Evolutionary conservation across 2,888 invertebrate genomes (phyloP).

Genomic region (Scaeva pyrastri): DNA sequence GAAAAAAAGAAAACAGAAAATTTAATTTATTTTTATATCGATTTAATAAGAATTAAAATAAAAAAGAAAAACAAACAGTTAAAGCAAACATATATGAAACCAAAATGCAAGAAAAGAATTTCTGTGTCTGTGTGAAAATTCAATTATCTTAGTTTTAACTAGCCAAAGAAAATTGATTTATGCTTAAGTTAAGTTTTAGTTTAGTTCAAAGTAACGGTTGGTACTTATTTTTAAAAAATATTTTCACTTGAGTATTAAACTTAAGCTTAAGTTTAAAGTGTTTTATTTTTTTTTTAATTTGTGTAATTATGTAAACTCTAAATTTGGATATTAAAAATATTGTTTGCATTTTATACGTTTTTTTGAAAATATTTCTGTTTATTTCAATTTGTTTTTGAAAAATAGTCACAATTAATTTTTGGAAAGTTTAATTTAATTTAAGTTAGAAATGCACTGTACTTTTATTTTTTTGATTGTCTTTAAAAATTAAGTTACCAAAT

Average conservation of each 20-base stretch:
- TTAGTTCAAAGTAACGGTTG: slow-evolving; percentile 5
- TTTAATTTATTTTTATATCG: slow-evolving; percentile 75
- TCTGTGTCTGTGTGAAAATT: slow-evolving; percentile 15
- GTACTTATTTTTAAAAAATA: slow-evolving; percentile 42
- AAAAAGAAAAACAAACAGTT: slow-evolving; percentile 25
- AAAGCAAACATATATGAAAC: slow-evolving; percentile 35
- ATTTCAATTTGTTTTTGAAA: background rate
- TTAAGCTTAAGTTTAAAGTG: background rate
- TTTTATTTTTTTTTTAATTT: background rate
- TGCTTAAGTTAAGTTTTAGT: background rate
- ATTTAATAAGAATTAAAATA: slow-evolving; percentile 64
- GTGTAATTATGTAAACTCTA: background rate
- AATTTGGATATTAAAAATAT: background rate
- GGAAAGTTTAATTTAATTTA: background rate
- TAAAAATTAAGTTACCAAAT: too few species aligned
- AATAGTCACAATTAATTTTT: background rate
- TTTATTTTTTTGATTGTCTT: slow-evolving; percentile 22
- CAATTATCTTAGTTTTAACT: slow-evolving; percentile 5
- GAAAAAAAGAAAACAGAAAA: slow-evolving; percentile 68
- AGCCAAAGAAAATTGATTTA: slow-evolving; percentile 6
- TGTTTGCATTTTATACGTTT: slow-evolving; percentile 23
- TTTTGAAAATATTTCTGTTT: slow-evolving; percentile 5
- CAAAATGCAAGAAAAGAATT: slow-evolving; percentile 25
- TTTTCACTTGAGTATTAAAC: background rate
- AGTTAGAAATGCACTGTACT: slow-evolving; percentile 1